Base-by-base conservation (phyloP, 2,113 vertebrate species). In the Onychorhynchus coronatus region DNA sequence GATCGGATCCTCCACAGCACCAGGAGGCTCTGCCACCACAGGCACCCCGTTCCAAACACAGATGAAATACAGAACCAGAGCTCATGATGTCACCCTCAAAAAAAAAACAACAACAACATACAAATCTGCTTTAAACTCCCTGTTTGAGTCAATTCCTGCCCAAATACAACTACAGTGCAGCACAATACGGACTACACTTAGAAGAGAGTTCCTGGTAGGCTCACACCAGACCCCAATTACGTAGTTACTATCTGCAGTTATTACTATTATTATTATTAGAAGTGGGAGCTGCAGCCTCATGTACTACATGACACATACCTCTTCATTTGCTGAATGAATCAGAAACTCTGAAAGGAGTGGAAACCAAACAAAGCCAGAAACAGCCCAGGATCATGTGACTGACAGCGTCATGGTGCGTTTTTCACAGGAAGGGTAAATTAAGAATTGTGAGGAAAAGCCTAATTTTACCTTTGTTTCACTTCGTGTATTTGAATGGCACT, bases 391-490 rank as follows among this genome's bases (percentile, higher is more conserved):
- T 91, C 95, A 91, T 71, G 70, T 81, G 95, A 96, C 1, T 27
- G 63, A 44, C 63, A 41, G 50, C 3, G 6, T 93, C 95, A 82
- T 11, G 5, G 31, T 56, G 20, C 0, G 0, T 65, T 88, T 85
- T 93, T 94, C 96, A 81, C 47, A 71, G 68, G 85, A 95, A 96
- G 85, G 37, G 72, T 92, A 93, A 97, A 96, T 88, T 92, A 95
- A 92, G 88, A 84, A 39, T 83, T 47, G 41, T 42, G 67, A 83
- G 55, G 81, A 91, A 52, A 80, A 93, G 67, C 75, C 81, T 84
- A n/a, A 84, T 95, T 88, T 88, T 94, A 96, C 82, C 91, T 83
- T 21, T 80, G 90, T 95, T 93, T 96, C 95, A 95, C 82, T 96
- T 97, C 93, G 46, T 66, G 31, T 55, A 75, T 56, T 52, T 28